Percentiles rank a stretch among this genome's conserved stretches.
Evolutionary conservation across 2,888 invertebrate genomes (phyloP).

Genomic region (Napeogenes sylphis): DNA sequence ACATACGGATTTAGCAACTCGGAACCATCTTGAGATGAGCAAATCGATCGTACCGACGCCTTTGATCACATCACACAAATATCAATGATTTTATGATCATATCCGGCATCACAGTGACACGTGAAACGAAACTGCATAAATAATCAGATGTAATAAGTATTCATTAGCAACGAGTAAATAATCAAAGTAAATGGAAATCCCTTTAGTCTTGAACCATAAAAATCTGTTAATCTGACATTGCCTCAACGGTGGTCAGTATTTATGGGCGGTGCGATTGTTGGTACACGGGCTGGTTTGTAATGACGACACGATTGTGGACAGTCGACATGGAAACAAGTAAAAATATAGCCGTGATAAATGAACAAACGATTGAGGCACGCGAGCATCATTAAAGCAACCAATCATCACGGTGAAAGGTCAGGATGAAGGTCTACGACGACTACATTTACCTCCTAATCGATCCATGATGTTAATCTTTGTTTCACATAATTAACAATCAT

Average conservation of each 20-base stretch:
- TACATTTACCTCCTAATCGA: constrained; percentile 13
- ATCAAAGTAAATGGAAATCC: constrained; percentile 36
- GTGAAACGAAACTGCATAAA: constrained; percentile 33
- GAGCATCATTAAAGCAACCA: constrained; percentile 55
- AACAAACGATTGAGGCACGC: constrained; percentile 53
- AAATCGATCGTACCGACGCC: constrained; percentile 45
- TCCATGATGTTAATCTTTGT: constrained; percentile 12
- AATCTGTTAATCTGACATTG: constrained; percentile 64
- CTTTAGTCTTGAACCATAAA: constrained; percentile 54
- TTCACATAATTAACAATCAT: neutral
- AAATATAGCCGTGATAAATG: constrained; percentile 72
- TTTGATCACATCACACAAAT: constrained; percentile 37
- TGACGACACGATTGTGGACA: constrained; percentile 75
- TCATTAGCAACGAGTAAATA: constrained; percentile 35
- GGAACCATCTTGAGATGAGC: constrained; percentile 55
- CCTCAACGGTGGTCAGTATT: constrained; percentile 72
- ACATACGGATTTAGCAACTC: constrained; percentile 70
- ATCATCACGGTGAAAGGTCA: constrained; percentile 36
- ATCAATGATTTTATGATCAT: constrained; percentile 33
- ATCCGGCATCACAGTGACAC: constrained; percentile 29
- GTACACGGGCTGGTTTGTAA: constrained; percentile 65
- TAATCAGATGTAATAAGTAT: constrained; percentile 35
- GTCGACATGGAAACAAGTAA: constrained; percentile 70
- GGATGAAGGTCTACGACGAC: constrained; percentile 22
- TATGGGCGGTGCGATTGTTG: constrained; percentile 62